phyloP scores from a whole-genome alignment of 2,113 vertebrate genomes.

The Mohoua ochrocephala region DNA sequence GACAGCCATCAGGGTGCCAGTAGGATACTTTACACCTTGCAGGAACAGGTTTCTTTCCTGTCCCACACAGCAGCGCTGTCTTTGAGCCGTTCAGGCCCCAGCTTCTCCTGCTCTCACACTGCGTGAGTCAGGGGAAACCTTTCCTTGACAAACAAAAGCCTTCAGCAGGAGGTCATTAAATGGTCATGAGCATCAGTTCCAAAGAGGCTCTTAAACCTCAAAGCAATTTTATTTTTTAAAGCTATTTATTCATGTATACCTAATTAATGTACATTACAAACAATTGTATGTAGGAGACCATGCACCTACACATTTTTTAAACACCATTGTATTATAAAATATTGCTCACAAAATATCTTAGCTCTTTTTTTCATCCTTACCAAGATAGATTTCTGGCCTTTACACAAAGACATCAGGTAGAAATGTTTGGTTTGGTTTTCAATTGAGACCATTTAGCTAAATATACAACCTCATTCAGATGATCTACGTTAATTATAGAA shows the following conservation, averaged over 20 bases:
- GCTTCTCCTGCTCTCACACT: not conserved
- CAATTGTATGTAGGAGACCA: not conserved
- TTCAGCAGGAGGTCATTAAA: not conserved
- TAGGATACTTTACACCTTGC: not conserved
- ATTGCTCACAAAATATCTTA: not conserved
- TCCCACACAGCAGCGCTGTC: not conserved
- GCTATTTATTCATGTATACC: not conserved
- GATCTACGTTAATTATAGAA: constrained; percentile 25
- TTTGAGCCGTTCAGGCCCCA: not conserved
- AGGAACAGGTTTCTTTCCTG: not conserved
- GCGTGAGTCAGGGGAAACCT: not conserved
- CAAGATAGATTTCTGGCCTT: not conserved
- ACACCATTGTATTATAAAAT: not conserved
- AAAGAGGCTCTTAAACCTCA: not conserved
- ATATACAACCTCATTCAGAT: constrained; percentile 1
- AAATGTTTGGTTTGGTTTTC: not conserved
- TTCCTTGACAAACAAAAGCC: not conserved
- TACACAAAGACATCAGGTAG: not conserved
- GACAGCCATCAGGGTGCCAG: too few species aligned
- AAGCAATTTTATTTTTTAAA: not conserved
- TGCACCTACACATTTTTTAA: not conserved
- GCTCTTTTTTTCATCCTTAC: not conserved
- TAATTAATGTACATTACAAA: not conserved
- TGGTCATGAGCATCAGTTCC: not conserved
- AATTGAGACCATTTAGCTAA: not conserved